Evolutionary conservation across 2,797 vertebrate species (phyloP), one percentile per base, ranked within the genome.

Genomic region (Bradypodion ventrale): DNA sequence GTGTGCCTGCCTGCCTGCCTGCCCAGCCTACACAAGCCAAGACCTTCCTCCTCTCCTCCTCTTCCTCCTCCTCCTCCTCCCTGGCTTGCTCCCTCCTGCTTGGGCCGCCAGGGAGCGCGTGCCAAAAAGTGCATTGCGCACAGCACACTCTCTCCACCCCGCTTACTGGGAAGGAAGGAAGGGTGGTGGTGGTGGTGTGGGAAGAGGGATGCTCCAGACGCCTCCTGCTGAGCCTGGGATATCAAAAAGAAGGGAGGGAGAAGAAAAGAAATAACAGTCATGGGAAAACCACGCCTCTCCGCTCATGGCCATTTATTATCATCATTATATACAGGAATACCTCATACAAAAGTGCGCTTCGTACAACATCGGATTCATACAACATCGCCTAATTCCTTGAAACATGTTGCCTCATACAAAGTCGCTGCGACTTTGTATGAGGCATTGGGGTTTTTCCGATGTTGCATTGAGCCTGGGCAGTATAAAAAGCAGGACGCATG

Each of bases 31-130:
- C 93, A 91, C 94, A 49, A 49, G 49, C 49, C 2, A 49, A 49
- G 49, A 49, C 5, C 8, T 7, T 13, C 49, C 49, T 49, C 49
- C 49, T 49, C 49, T 13, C 46, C 13, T 49, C 49, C 49, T n/a
- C n/a, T 6, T 52, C 49, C 49, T 52, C 16, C 49, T 15, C 16
- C 16, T 19, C 52, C 21, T 4, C 13, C 94, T 94, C 93, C 95
- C 94, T 95, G 94, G 95, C 95, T 92, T 87, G 35, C 12, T 40
- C n/a, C n/a, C n/a, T 92, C 92, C 93, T 92, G 92, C 93, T 89
- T 90, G 91, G 93, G 90, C 91, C 92, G 84, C 89, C 86, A 27
- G 3, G n/a, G 92, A 96, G 97, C 97, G 97, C 97, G 97, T 97
- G 97, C 97, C 97, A 92, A 87, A 94, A 95, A 78, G 76, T 89